Percentiles rank a stretch among this genome's conserved stretches.
Conservation (phyloP, 2,797 vertebrate species). For the Florisuga fusca region DNA sequence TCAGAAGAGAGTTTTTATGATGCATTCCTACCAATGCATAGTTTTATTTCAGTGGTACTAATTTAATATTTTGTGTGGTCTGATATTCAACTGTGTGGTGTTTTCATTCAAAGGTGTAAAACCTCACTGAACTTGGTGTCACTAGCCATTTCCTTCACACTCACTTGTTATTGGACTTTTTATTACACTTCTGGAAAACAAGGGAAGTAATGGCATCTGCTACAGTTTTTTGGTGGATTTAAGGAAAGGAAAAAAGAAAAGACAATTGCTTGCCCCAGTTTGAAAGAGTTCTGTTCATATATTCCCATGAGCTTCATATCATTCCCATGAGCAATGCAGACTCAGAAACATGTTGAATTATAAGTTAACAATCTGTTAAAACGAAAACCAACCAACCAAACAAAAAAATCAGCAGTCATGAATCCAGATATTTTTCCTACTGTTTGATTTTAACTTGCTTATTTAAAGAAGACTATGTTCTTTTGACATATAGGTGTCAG, state of each 20-base stretch:
- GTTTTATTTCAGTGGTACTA: not conserved
- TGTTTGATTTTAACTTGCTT: not conserved
- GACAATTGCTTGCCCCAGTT: not conserved
- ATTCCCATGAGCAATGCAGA: too few species aligned
- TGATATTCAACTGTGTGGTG: not conserved
- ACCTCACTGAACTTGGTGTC: not conserved
- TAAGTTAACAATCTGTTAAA: slow-evolving; percentile 6
- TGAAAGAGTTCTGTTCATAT: not conserved
- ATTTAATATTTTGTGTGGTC: not conserved
- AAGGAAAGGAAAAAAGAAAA: not conserved
- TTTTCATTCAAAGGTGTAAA: not conserved
- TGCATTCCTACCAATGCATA: not conserved
- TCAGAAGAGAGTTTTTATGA: not conserved
- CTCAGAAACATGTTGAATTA: not conserved
- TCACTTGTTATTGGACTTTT: not conserved
- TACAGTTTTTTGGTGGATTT: not conserved
- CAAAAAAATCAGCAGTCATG: not conserved
- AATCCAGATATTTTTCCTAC: not conserved
- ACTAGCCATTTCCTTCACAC: not conserved
- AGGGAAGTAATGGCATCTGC: not conserved
- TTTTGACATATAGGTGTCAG: not conserved
- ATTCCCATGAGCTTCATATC: not conserved
- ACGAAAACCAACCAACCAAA: not conserved
- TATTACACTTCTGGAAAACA: not conserved
- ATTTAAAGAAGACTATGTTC: not conserved